These are phyloP conservation scores for Drosophila mercatorum DNA, from an alignment of 2,888 invertebrate species.

Conservation along the genomic window DNA sequence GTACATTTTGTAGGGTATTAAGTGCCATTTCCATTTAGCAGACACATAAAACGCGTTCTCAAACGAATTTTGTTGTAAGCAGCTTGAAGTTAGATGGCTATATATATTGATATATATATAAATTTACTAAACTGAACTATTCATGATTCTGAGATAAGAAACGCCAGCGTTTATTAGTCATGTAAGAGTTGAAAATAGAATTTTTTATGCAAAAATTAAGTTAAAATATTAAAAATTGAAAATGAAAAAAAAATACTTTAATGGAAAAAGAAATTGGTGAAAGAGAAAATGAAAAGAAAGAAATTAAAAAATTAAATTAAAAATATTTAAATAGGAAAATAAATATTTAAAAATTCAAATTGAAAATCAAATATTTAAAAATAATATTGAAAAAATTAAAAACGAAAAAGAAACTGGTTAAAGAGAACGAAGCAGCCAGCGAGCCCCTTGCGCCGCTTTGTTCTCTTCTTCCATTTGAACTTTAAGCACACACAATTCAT, in stretches of 20 bases:
- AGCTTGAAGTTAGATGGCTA: conserved; percentile 2
- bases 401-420: conserved; percentile 3
- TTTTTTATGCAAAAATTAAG: conserved; percentile 30
- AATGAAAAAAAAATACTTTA: neutral
- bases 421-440: conserved; percentile 29
- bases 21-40: conserved; percentile 37
- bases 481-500: conserved; percentile 4
- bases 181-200: conserved; percentile 33
- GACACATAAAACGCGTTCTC: conserved; percentile 17
- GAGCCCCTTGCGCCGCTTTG: conserved; percentile 51
- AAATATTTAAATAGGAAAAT: neutral
- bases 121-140: conserved; percentile 17
- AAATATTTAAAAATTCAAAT: neutral
- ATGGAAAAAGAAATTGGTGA: neutral
- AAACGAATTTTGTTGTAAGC: conserved; percentile 18
- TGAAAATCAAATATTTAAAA: too few species aligned
- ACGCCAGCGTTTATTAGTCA: conserved; percentile 53
- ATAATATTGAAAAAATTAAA: neutral
- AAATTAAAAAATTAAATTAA: neutral
- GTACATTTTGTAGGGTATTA: conserved; percentile 32
- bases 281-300: neutral
- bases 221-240: neutral
- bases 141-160: conserved; percentile 47
- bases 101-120: neutral
- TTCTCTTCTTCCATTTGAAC: conserved; percentile 39